Evolutionary conservation across 1,140 invertebrate genomes (phyloP).

Genomic region (Neuroterus valhalla): DNA sequence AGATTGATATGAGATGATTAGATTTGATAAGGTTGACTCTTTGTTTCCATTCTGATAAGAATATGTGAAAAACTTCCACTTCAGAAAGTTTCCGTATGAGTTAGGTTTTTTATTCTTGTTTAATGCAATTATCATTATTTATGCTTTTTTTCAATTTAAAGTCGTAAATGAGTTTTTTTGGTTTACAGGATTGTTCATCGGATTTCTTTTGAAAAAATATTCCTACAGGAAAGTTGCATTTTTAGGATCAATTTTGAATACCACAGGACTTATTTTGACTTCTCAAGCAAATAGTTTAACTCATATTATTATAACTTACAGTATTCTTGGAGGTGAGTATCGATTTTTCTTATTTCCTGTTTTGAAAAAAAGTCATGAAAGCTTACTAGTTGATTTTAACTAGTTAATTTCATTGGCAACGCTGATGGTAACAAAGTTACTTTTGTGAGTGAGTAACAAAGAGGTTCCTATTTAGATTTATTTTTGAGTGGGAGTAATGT

Average conservation of each 20-base stretch:
- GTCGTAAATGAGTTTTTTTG: background rate
- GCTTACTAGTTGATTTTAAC: too few relatives aligned
- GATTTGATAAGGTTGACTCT: conserved; percentile 2
- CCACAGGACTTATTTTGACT: conserved; percentile 80
- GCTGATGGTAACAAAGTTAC: too few relatives aligned
- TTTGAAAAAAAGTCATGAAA: too few relatives aligned
- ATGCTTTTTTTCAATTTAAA: background rate
- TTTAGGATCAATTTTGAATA: conserved; percentile 80
- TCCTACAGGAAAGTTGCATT: conserved; percentile 84
- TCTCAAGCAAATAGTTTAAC: conserved; percentile 82
- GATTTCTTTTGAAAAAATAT: conserved; percentile 82
- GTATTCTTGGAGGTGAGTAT: conserved; percentile 82
- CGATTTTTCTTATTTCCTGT: background rate
- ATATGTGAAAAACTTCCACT: too few relatives aligned
- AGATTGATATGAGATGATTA: background rate
- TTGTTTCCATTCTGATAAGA: background rate
- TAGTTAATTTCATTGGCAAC: too few relatives aligned
- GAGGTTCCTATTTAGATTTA: too few relatives aligned
- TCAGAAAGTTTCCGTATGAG: background rate
- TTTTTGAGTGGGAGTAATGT: too few relatives aligned
- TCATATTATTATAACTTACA: conserved; percentile 84
- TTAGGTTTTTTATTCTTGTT: background rate
- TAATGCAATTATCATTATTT: background rate
- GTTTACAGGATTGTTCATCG: conserved; percentile 80
- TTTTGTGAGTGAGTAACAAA: too few relatives aligned